Evolutionary conservation across 2,888 invertebrate species (phyloP).

Genomic region (Sclerodermus sp.): DNA sequence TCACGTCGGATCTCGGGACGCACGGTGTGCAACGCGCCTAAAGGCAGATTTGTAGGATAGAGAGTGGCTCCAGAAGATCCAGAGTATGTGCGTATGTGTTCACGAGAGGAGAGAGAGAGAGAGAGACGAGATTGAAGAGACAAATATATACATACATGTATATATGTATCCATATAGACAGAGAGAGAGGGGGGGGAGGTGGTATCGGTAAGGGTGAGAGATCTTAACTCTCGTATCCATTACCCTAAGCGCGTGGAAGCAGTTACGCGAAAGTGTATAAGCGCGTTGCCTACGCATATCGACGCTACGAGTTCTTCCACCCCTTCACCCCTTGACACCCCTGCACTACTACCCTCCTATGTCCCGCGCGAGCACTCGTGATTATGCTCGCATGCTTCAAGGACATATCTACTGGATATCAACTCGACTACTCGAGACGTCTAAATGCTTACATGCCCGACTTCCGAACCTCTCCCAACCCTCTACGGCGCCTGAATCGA

Average conservation of each 20-base stretch:
- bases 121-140: slow-evolving; percentile 5
- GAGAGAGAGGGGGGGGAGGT: slow-evolving; percentile 7
- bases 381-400: slow-evolving; percentile 54
- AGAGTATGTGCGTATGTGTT: slow-evolving; percentile 8
- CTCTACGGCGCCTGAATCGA: slow-evolving; percentile 13
- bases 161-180: slow-evolving; percentile 8
- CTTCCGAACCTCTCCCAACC: slow-evolving; percentile 8
- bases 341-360: neutral
- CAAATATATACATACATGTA: no score
- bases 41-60: slow-evolving; percentile 35
- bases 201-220: slow-evolving; percentile 12
- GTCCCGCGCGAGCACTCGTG: slow-evolving; percentile 17
- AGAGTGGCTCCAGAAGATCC: neutral
- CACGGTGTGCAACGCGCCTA: slow-evolving; percentile 37
- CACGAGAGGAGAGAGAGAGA: slow-evolving; percentile 8
- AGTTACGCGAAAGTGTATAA: slow-evolving; percentile 17
- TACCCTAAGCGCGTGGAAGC: slow-evolving; percentile 28
- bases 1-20: slow-evolving; percentile 40
- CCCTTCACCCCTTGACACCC: slow-evolving; percentile 1
- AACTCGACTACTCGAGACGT: slow-evolving; percentile 36
- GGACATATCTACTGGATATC: slow-evolving; percentile 53
- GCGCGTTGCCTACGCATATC: slow-evolving; percentile 10
- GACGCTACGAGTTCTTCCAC: slow-evolving; percentile 23
- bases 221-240: slow-evolving; percentile 22
- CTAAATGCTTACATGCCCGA: slow-evolving; percentile 34